These are phyloP conservation scores for Caenorhabditis sinica DNA, from an alignment of 2,888 invertebrate species.

Conservation along the genomic window DNA sequence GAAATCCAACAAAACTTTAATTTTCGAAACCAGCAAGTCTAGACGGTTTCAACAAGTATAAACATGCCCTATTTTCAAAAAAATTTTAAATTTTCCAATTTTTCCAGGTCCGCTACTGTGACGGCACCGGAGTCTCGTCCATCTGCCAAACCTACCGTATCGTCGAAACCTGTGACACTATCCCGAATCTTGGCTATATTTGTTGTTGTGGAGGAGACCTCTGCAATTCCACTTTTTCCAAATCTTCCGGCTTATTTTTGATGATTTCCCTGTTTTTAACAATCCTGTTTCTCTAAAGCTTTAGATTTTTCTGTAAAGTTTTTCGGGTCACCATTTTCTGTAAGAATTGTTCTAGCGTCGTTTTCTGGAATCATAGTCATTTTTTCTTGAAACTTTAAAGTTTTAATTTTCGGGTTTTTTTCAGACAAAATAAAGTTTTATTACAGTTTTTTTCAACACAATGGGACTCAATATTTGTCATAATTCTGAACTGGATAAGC, in stretches of 20 bases:
- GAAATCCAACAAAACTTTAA: too few species aligned
- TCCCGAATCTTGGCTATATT: slow-evolving; percentile 81
- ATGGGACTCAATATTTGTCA: background rate
- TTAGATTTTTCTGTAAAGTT: background rate
- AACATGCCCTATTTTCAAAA: background rate
- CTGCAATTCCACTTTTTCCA: slow-evolving; percentile 60
- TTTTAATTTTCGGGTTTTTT: slow-evolving; percentile 11
- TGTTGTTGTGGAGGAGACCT: slow-evolving; percentile 80
- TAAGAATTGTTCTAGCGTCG: slow-evolving; percentile 2
- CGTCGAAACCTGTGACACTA: slow-evolving; percentile 80
- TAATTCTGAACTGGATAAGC: slow-evolving; percentile 51
- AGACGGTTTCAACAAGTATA: too few species aligned
- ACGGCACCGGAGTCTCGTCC: slow-evolving; percentile 80
- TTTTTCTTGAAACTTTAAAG: background rate
- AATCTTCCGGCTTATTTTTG: slow-evolving; percentile 26
- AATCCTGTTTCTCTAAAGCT: background rate
- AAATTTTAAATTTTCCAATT: background rate
- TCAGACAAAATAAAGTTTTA: background rate
- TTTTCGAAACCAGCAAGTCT: too few species aligned
- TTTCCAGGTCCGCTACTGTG: slow-evolving; percentile 82
- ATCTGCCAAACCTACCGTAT: slow-evolving; percentile 82
- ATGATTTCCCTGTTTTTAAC: background rate
- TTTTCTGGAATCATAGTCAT: slow-evolving; percentile 13
- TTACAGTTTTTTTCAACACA: background rate
- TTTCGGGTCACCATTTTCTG: background rate